Base-by-base conservation (phyloP, 2,888 invertebrate species). In the Masnerella sp. region DNA sequence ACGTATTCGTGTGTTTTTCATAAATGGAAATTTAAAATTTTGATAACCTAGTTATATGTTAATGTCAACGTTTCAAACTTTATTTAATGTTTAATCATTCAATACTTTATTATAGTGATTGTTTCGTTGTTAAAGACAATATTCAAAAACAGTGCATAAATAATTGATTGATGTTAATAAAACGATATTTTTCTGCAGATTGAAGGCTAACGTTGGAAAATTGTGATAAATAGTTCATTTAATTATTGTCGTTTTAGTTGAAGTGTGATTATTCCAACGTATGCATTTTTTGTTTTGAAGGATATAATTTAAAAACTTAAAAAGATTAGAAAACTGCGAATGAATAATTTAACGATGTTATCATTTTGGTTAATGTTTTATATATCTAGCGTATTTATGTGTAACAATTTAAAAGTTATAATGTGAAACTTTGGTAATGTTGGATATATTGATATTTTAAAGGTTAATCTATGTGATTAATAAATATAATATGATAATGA, bases 101-200 rank as follows among this genome's bases (percentile, higher is more conserved):
- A 32, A 7, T 7, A 32, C 5, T 32, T 32, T 32, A 9, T 32
- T 32, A 32, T 32, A n/a, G n/a, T n/a, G 32, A 2, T 32, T 32
- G 32, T 32, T 32, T 32, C 9, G n/a, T 32, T 5, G 32, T 32
- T 32, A 32, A 32, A 32, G n/a, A 2, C 32, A 32, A 32, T 32
- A 8, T 32, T 4, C 2, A 32, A 32, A 32, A n/a, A 32, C 9
- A 8, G 32, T n/a, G 8, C n/a, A 8, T 8, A 32, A 32, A 8
- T 32, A 32, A 32, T 32, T 2, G n/a, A 32, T 32, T 32, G n/a
- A 8, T 32, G 7, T 22, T 22, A 22, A 22, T 22, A 22, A n/a
- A n/a, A n/a, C n/a, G 30, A 47, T 47, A 11, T 5, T 47, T 30
- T 47, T 25, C 25, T 45, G 22, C 43, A 43, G n/a, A n/a, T 43